Conservation (phyloP, 2,888 invertebrate genomes). For the Limnephilus lunatus region DNA sequence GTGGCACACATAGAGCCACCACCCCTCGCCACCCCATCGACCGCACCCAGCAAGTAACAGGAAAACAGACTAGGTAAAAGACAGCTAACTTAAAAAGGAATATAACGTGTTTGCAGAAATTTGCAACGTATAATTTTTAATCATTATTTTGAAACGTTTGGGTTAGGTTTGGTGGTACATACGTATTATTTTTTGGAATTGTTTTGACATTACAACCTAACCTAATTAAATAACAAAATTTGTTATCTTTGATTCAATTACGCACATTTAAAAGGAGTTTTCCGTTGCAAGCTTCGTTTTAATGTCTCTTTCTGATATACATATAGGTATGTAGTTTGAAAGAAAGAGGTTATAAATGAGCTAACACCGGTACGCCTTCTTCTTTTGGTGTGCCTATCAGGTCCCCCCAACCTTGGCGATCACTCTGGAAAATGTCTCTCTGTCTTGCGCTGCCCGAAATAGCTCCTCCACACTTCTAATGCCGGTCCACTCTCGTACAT, state of each 20-base stretch:
- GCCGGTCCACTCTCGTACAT: too few relatives aligned
- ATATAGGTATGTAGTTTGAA: neutral
- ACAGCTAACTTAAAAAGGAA: neutral
- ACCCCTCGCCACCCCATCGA: neutral
- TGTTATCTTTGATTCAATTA: neutral
- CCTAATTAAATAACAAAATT: neutral
- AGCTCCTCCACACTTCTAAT: too few relatives aligned
- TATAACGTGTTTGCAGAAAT: neutral
- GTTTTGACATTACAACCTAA: too few relatives aligned
- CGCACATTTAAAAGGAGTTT: neutral
- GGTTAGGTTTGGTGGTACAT: too few relatives aligned
- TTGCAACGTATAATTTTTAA: neutral
- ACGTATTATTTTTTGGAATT: too few relatives aligned
- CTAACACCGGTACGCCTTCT: neutral
- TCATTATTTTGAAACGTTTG: too few relatives aligned
- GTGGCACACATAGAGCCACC: slow-evolving; percentile 49
- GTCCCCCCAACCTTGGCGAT: too few relatives aligned
- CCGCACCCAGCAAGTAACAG: neutral
- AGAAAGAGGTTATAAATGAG: neutral
- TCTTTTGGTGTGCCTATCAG: too few relatives aligned
- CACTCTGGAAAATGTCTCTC: too few relatives aligned
- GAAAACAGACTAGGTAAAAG: neutral
- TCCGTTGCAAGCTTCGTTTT: neutral
- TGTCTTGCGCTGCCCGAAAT: too few relatives aligned
- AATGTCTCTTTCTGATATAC: neutral